Base-by-base conservation (phyloP, 2,113 vertebrate species). In the Megaceryle maxima region DNA sequence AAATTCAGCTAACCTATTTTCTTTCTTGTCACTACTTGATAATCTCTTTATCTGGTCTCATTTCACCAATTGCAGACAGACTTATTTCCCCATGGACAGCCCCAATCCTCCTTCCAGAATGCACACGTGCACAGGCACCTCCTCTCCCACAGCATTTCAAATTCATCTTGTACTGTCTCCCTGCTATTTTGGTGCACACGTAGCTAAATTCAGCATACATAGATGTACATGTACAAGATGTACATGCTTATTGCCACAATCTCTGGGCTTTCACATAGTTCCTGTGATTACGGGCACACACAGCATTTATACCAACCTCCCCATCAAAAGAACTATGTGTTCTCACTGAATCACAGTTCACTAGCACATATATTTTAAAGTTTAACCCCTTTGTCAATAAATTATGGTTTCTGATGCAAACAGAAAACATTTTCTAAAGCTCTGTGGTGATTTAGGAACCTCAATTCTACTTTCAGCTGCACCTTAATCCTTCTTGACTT, bases 61-160 rank as follows among this genome's bases (percentile, higher is more conserved):
- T 83, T 93, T 87, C 94, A 94, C 83, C 83, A 93, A 62, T 91
- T 94, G 92, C 91, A 95, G 94, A 87, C 95, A 97, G 89, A 95
- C 21, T 80, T 89, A 68, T 83, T 87, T 94, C 95, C 96, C 90
- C 15, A 2, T 1, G 48, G 95, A 91, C 51, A 96, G 39, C 75
- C 16, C 48, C 53, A 72, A 26, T 77, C 41, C 75, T 69, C 60
- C 64, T 67, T 56, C 82, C 91, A 59, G 48, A 75, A 59, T 3
- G 3, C 76, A 60, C 70, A 31, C 0, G 0, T 63, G 24, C 83
- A 51, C 39, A 14, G 4, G 18, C 2, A 25, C 18, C 74, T 73
- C 56, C 77, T 64, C 64, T 48, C 59, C 51, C 28, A 20, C 25
- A 51, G 41, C 2, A 1, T 53, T 87, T 64, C 53, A 66, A 66